Percentiles rank a stretch among this genome's conserved stretches.
Conservation (phyloP, 2,113 vertebrate genomes). For the Murina feae region DNA sequence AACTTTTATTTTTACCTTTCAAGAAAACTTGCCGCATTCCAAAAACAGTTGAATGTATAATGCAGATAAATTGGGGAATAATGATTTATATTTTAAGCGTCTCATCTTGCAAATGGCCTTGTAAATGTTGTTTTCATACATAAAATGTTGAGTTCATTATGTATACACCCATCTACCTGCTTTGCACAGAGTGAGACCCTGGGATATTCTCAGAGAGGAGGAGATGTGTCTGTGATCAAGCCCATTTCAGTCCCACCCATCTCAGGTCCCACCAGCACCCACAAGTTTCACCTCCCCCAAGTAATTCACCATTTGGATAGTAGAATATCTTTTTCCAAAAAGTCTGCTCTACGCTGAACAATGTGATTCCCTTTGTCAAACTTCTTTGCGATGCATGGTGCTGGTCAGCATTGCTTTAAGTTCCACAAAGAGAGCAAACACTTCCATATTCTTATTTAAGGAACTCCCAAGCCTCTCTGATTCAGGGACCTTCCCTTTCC, state of each 20-base stretch:
- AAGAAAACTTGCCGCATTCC: background rate
- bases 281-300: background rate
- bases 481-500: background rate
- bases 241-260: accelerated
- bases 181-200: background rate
- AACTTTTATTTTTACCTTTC: background rate
- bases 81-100: background rate
- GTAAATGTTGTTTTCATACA: background rate
- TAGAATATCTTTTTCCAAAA: background rate
- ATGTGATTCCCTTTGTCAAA: background rate
- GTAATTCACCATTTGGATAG: background rate
- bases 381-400: background rate
- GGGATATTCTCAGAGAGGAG: background rate
- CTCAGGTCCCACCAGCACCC: background rate
- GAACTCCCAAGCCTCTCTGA: background rate
- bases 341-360: background rate
- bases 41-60: background rate
- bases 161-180: background rate
- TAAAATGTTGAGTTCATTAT: background rate
- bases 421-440: background rate
- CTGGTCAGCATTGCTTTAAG: background rate
- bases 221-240: too few relatives aligned
- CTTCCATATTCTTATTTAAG: background rate
- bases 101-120: background rate
- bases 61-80: background rate